Evolutionary conservation across 2,797 vertebrate species (phyloP).

Genomic region (Gymnocypris eckloni): DNA sequence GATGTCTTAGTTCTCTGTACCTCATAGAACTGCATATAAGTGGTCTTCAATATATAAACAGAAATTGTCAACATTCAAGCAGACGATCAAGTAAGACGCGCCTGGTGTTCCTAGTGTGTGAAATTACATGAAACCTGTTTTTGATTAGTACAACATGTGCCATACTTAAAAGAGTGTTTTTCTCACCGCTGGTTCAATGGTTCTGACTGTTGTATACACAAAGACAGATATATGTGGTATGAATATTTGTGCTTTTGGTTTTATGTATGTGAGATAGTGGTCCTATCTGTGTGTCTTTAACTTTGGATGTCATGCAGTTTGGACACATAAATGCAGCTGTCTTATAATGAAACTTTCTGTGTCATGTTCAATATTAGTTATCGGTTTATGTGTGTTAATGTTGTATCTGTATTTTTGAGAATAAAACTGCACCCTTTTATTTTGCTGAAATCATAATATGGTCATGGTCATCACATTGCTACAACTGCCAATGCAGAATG

Average conservation of each 20-base stretch:
- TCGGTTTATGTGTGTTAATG: neutral
- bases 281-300: constrained; percentile 15
- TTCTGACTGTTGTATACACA: neutral
- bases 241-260: constrained; percentile 26
- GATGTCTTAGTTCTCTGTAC: neutral
- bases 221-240: constrained; percentile 24
- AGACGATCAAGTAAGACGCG: neutral
- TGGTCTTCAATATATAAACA: neutral
- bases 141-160: neutral
- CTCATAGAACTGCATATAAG: neutral
- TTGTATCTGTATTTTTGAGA: neutral
- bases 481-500: neutral
- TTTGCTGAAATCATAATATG: constrained; percentile 5
- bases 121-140: constrained; percentile 12
- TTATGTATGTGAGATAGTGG: constrained; percentile 17
- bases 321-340: constrained; percentile 11
- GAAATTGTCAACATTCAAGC: neutral
- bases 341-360: neutral
- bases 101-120: neutral
- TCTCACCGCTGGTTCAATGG: neutral
- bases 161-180: neutral
- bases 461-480: neutral
- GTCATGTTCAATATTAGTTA: neutral
- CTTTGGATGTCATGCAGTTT: constrained; percentile 24
- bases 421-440: neutral